Evolutionary conservation across 2,888 invertebrate species (phyloP).

Genomic region (Anticlea derivata): DNA sequence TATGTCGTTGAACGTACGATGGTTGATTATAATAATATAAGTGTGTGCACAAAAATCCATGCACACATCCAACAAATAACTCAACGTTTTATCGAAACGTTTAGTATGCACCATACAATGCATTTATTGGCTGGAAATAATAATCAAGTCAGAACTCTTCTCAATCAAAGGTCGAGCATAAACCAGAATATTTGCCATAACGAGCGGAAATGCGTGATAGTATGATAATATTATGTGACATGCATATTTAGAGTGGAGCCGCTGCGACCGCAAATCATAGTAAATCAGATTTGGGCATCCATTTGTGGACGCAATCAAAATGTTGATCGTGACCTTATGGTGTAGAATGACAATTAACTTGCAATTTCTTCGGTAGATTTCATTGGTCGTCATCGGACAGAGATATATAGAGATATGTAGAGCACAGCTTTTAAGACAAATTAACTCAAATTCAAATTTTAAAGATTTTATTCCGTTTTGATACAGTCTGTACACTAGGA

Average conservation of each 20-base stretch:
- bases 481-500: too few species aligned
- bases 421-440: conserved; percentile 7
- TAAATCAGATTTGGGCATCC: conserved; percentile 49
- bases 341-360: conserved; percentile 40
- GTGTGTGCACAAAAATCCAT: too few species aligned
- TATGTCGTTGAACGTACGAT: too few species aligned
- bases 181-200: conserved; percentile 11
- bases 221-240: conserved; percentile 33
- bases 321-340: conserved; percentile 40
- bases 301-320: conserved; percentile 54
- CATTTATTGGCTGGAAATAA: too few species aligned
- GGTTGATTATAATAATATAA: too few species aligned
- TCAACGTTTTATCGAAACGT: too few species aligned
- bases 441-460: too few species aligned
- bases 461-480: too few species aligned
- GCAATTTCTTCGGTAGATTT: conserved; percentile 27
- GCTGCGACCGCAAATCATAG: conserved; percentile 48
- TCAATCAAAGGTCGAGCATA: neutral
- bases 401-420: too few species aligned
- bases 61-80: too few species aligned
- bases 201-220: conserved; percentile 20
- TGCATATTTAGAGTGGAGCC: conserved; percentile 36
- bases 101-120: too few species aligned
- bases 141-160: neutral
- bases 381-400: conserved; percentile 16